Percentiles rank a stretch among this genome's conserved stretches.
phyloP scores from a whole-genome alignment of 1,140 invertebrate species.

The Oryctes rhinoceros region DNA sequence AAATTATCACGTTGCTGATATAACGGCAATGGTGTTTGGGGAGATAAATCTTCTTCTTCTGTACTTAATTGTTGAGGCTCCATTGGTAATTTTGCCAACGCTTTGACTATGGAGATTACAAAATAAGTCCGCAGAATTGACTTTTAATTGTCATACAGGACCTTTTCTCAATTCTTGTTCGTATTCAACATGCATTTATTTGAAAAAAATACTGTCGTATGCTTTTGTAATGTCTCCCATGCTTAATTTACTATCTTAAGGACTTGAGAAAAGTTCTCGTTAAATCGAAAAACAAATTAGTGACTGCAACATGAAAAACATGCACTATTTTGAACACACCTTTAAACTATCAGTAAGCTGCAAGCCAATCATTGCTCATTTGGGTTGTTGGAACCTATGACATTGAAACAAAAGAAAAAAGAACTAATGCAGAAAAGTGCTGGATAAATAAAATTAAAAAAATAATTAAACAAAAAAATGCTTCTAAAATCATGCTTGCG shows the following conservation, averaged over 20 bases:
- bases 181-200: constrained; percentile 3
- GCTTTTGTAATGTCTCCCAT: too few species aligned
- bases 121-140: too few species aligned
- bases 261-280: too few species aligned
- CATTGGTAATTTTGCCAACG: constrained; percentile 72
- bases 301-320: constrained; percentile 44
- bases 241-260: not conserved
- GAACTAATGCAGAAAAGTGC: constrained; percentile 42
- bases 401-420: constrained; percentile 49
- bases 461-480: constrained; percentile 10
- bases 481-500: not conserved
- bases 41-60: constrained; percentile 73
- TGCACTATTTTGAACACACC: constrained; percentile 46
- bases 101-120: constrained; percentile 69
- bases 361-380: constrained; percentile 51
- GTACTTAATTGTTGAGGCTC: constrained; percentile 62
- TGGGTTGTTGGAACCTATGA: constrained; percentile 52
- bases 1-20: constrained; percentile 87
- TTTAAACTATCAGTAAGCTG: constrained; percentile 46
- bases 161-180: too few species aligned
- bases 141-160: too few species aligned
- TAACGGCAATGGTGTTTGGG: constrained; percentile 74
- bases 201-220: too few species aligned
- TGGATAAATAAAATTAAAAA: not conserved
- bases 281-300: not conserved